Conservation (phyloP, 2,888 invertebrate species). For the Galeruca laticollis region DNA sequence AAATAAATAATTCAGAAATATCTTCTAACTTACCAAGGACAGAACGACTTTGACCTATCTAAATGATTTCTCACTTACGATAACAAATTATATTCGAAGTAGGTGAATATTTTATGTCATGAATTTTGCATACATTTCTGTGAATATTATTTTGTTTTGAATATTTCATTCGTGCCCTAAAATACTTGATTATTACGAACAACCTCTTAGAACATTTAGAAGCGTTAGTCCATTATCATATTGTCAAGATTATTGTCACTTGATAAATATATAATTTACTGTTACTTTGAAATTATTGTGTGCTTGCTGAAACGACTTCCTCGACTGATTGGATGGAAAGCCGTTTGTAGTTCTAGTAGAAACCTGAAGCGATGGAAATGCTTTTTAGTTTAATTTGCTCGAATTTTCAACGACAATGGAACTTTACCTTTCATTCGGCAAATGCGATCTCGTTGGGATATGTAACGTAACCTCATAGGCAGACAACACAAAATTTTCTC, state of each 20-base stretch:
- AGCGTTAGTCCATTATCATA: no score
- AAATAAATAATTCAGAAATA: no score
- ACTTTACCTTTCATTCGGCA: conserved; percentile 31
- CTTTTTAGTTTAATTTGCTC: conserved; percentile 36
- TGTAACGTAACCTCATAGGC: conserved; percentile 22
- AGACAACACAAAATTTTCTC: conserved; percentile 15
- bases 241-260: not conserved
- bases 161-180: no score
- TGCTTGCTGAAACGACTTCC: not conserved
- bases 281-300: not conserved
- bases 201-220: no score
- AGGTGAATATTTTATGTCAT: no score
- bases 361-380: conserved; percentile 30
- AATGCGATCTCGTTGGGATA: conserved; percentile 32
- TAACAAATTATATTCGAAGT: no score
- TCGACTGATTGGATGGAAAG: conserved; percentile 38
- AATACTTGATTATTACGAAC: no score
- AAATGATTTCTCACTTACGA: no score
- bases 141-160: no score
- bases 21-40: no score
- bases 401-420: conserved; percentile 34
- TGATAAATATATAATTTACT: not conserved
- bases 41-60: no score
- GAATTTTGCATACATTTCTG: no score
- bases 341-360: conserved; percentile 26